Evolutionary conservation across 92 coral and sea anemone genomes (phyloP).

Genomic region (Epizoanthus scotinus): DNA sequence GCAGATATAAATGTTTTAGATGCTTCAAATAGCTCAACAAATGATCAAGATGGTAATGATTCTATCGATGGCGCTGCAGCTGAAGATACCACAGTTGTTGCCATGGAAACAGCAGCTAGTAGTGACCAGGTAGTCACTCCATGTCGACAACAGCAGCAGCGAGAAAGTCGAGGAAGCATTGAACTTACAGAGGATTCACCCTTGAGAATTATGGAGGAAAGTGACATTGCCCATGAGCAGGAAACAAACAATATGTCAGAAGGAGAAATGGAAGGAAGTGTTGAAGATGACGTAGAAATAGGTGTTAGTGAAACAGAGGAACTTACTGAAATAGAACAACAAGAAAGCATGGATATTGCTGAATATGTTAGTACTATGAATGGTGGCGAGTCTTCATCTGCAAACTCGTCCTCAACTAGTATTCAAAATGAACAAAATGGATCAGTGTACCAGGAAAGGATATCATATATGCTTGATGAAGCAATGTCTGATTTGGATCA

Average conservation of each 20-base stretch:
- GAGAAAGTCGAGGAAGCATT: constrained; percentile 65
- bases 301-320: constrained; percentile 44
- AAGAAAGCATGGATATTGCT: constrained; percentile 53
- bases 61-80: neutral
- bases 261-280: constrained; percentile 26
- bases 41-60: neutral
- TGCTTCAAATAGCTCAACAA: neutral
- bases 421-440: constrained; percentile 21
- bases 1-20: neutral
- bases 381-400: constrained; percentile 38
- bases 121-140: constrained; percentile 22
- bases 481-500: constrained; percentile 7
- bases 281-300: constrained; percentile 48
- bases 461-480: constrained; percentile 32
- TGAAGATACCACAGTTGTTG: constrained; percentile 30
- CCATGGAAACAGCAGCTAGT: constrained; percentile 25
- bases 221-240: constrained; percentile 70
- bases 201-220: constrained; percentile 80
- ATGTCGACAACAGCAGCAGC: neutral
- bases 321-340: constrained; percentile 50
- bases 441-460: constrained; percentile 2
- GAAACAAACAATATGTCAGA: constrained; percentile 29
- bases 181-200: constrained; percentile 91
- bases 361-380: constrained; percentile 45
- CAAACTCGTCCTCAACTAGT: constrained; percentile 27